Conservation (phyloP, 1,140 invertebrate species). For the Oreohelix idahoensis region DNA sequence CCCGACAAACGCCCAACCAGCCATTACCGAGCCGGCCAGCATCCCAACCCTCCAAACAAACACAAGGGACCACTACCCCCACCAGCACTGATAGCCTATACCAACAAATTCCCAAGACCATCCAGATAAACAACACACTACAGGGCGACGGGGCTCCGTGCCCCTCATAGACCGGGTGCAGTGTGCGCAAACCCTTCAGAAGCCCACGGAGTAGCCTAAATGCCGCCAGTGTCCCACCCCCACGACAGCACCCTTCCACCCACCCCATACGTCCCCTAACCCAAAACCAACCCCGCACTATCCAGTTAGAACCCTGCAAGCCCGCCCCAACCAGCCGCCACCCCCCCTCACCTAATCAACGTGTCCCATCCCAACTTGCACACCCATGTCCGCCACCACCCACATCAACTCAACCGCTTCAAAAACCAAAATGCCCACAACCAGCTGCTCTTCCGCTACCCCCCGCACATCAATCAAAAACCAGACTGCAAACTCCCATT, state of each 20-base stretch:
- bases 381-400: neutral
- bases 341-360: neutral
- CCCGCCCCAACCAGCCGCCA: neutral
- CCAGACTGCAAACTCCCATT: no score
- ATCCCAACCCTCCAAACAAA: neutral
- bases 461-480: no score
- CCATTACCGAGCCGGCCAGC: neutral
- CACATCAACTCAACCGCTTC: neutral
- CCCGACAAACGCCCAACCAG: no score
- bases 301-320: neutral
- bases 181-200: no score
- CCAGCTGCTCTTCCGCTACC: no score
- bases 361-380: neutral
- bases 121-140: neutral
- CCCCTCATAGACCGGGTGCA: no score
- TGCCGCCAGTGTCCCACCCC: no score
- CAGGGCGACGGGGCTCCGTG: no score
- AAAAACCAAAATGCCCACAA: neutral
- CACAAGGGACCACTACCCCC: neutral
- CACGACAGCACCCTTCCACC: no score
- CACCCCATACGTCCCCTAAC: no score
- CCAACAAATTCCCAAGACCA: neutral
- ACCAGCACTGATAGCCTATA: neutral
- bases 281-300: neutral
- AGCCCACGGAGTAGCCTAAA: no score